phyloP scores from a whole-genome alignment of 2,113 vertebrate species.

The Bagarius yarrelli region DNA sequence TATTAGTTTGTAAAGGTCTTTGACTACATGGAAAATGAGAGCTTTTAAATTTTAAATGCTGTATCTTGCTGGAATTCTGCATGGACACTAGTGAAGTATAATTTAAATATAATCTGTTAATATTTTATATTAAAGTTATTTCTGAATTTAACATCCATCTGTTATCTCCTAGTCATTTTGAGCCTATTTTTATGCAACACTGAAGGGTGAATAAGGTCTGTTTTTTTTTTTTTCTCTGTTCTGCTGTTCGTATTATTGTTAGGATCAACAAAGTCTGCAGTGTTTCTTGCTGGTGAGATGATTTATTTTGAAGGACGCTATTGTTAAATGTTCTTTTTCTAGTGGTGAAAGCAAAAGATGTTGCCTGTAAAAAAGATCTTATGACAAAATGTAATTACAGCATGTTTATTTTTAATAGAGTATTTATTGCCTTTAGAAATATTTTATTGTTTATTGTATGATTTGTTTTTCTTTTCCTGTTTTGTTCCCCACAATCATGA shows the following conservation, averaged over 20 bases:
- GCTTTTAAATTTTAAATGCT: slow-evolving; percentile 7
- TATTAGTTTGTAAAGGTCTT: slow-evolving; percentile 77
- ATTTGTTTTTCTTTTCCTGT: slow-evolving; percentile 1
- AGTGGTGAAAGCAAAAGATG: slow-evolving; percentile 20
- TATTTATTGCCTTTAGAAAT: slow-evolving; percentile 25
- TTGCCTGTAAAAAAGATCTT: slow-evolving; percentile 12
- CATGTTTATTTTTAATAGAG: slow-evolving; percentile 42
- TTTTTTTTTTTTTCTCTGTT: background rate
- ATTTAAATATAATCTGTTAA: slow-evolving; percentile 6
- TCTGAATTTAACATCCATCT: slow-evolving; percentile 8
- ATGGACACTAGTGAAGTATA: slow-evolving; percentile 44
- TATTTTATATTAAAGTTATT: slow-evolving; percentile 19
- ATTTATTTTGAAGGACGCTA: slow-evolving; percentile 24
- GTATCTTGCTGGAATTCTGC: slow-evolving; percentile 29
- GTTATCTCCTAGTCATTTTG: slow-evolving; percentile 10
- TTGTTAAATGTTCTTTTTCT: slow-evolving; percentile 27
- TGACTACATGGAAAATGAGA: slow-evolving; percentile 24
- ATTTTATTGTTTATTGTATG: slow-evolving; percentile 23
- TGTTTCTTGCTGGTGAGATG: slow-evolving; percentile 35
- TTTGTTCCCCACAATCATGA: slow-evolving; percentile 27
- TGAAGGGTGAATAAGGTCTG: background rate
- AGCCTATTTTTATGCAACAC: slow-evolving; percentile 23
- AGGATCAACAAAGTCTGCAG: background rate
- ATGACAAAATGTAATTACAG: slow-evolving; percentile 10
- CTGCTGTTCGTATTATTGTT: slow-evolving; percentile 7